Percentiles rank a stretch among this genome's conserved stretches.
Conservation (phyloP, 2,888 invertebrate species). For the Diarsia brunnea region DNA sequence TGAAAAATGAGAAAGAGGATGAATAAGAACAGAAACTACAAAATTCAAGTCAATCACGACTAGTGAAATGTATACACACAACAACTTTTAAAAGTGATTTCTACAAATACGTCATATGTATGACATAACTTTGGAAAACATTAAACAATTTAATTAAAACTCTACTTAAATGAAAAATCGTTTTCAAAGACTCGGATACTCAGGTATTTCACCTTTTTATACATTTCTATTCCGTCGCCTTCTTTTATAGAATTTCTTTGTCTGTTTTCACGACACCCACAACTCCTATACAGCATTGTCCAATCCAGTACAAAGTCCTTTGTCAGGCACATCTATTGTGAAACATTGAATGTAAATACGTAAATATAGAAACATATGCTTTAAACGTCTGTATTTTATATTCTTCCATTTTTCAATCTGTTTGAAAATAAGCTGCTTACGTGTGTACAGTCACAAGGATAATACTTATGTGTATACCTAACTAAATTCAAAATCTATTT, state of each 20-base stretch:
- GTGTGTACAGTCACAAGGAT: not conserved
- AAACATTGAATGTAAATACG: constrained; percentile 19
- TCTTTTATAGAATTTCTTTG: constrained; percentile 7
- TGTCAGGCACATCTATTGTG: constrained; percentile 4
- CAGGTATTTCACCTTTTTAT: not conserved
- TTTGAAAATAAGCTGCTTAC: constrained; percentile 36
- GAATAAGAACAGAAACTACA: no score
- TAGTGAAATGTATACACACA: no score
- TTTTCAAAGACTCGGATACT: not conserved
- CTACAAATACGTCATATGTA: no score
- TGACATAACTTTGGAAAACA: no score
- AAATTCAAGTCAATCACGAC: no score
- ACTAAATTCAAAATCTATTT: not conserved
- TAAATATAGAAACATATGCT: not conserved
- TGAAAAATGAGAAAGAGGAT: no score
- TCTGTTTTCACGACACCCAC: constrained; percentile 13
- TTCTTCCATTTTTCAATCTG: constrained; percentile 13
- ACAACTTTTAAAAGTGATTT: no score
- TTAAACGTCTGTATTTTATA: not conserved
- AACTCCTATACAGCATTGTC: not conserved
- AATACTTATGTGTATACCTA: no score
- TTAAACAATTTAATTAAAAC: not conserved
- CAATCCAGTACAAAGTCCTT: constrained; percentile 8
- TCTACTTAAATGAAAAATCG: not conserved
- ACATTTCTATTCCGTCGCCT: not conserved